Base-by-base conservation (phyloP, 2,888 invertebrate genomes). In the Lissocephala sabroskyi region DNA sequence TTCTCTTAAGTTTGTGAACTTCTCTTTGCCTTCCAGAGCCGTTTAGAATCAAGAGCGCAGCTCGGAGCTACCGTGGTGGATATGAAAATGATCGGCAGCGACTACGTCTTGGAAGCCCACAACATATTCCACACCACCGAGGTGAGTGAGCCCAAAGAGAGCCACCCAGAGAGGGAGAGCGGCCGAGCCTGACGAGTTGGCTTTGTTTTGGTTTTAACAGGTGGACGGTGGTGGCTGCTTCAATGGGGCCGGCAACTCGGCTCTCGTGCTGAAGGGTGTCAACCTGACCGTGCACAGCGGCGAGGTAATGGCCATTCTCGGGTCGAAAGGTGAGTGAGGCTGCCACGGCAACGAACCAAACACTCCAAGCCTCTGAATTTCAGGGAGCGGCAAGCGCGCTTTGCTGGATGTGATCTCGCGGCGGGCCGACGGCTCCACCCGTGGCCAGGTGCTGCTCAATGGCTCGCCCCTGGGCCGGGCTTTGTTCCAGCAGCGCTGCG, bases 361-460 rank as follows among this genome's bases (percentile, higher is more conserved):
- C 1, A 23, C 2, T 13, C 23, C 28, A 5, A n/a, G n/a, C n/a
- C 17, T 39, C 36, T 35, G 14, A 19, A 9, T 50, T 40, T 0
- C 14, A 95, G 96, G 96, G 10, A 96, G 96, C 66, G 98, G 98
- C 0, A 98, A 98, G 82, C 90, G 96, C 26, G 97, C 97, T 0
- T 88, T 98, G 2, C 86, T 98, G 5, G 97, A 98, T 82, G 97
- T 97, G 5, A 94, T 98, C 48, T 91, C 94, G 0, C 87, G 93
- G 13, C 87, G 94, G 26, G 91, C 94, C 9, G 89, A 90, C 59
- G 93, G 93, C 1, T 90, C 93, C 1, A 93, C 93, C 1, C 89
- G 95, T 47, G 98, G 97, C 0, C 93, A 96, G 79, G 93, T 98
- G 17, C 87, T 95, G 1, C 87, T 98, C 1, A 96, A 97, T 82